Evolutionary conservation across 2,113 vertebrate genomes (phyloP), one percentile per base, ranked within the genome.

Genomic region (Pelecanus crispus): DNA sequence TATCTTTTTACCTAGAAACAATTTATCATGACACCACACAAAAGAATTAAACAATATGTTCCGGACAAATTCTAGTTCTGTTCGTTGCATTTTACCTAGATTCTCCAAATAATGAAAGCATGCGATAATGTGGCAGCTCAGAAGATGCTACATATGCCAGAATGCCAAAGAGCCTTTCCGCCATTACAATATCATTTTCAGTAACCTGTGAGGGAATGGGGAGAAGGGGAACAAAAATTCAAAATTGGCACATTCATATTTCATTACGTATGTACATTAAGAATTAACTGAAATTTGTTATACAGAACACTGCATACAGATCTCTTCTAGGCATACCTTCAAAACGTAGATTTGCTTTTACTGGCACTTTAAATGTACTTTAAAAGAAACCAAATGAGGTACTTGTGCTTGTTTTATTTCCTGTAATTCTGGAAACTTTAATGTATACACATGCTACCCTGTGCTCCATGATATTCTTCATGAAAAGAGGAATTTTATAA

Each of bases 111-210:
- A 99, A 98, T 6, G 99, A 98, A 70, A 99, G 97, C 71, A 99
- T 90, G 7, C 98, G 98, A 74, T 98, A 99, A 50, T 98, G 99
- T 0, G 99, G 99, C 18, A 99, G 98, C 95, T 99, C 99, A 0
- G 99, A 99, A 80, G 99, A 98, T n/a, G 99, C 98, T 49, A 99
- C 98, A 3, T 98, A 99, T 22, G 99, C 99, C 91, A 99, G 94
- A 56, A 99, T 98, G 36, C 99, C 99, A 87, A 99, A 99, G 42
- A 99, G 98, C 44, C 98, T 98, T 95, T 99, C 99, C 3, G 99
- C 99, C 94, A 98, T 98, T 19, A 99, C 98, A 90, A 99, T 86
- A 68, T 99, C 99, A 68, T 98, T 98, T 94, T 99, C 98, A 17
- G 99, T 99, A 91, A 99, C 98, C 99, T 99, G 94, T 47, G 55